A percentile compares a stretch with the other conserved stretches of the same genome.
phyloP scores from a whole-genome alignment of 1,140 invertebrate genomes.

The Aphelenchoides fujianensis region DNA sequence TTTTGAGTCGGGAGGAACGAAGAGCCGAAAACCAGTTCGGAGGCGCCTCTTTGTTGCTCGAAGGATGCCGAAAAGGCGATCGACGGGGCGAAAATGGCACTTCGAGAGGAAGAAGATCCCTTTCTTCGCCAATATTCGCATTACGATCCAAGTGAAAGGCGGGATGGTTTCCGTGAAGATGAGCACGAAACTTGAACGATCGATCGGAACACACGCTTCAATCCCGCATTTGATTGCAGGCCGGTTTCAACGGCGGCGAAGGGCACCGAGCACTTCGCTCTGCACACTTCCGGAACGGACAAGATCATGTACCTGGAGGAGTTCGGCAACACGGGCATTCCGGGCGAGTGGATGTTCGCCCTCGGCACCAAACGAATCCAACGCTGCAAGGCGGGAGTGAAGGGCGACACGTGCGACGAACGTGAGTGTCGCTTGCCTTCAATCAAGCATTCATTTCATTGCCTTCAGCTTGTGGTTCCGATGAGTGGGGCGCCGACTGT shows the following conservation, averaged over 20 bases:
- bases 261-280: slow-evolving; percentile 45
- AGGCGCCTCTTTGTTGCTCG: neutral
- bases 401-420: slow-evolving; percentile 63
- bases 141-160: neutral
- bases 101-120: neutral
- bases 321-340: slow-evolving; percentile 58
- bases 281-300: slow-evolving; percentile 60
- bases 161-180: no score
- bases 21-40: slow-evolving; percentile 21
- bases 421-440: slow-evolving; percentile 29
- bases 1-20: no score
- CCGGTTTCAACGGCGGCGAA: slow-evolving; percentile 58
- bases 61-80: neutral
- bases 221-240: no score
- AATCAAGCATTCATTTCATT: slow-evolving; percentile 14
- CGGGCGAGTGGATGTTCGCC: slow-evolving; percentile 62
- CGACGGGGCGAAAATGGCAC: neutral
- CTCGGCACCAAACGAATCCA: slow-evolving; percentile 41
- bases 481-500: slow-evolving; percentile 60
- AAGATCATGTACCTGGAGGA: slow-evolving; percentile 63
- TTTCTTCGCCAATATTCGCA: neutral
- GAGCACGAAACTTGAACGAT: no score
- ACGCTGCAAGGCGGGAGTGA: slow-evolving; percentile 58
- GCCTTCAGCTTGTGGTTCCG: slow-evolving; percentile 52
- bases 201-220: neutral